Base-by-base conservation (phyloP, 2,113 vertebrate species). In the Vulpes vulpes region DNA sequence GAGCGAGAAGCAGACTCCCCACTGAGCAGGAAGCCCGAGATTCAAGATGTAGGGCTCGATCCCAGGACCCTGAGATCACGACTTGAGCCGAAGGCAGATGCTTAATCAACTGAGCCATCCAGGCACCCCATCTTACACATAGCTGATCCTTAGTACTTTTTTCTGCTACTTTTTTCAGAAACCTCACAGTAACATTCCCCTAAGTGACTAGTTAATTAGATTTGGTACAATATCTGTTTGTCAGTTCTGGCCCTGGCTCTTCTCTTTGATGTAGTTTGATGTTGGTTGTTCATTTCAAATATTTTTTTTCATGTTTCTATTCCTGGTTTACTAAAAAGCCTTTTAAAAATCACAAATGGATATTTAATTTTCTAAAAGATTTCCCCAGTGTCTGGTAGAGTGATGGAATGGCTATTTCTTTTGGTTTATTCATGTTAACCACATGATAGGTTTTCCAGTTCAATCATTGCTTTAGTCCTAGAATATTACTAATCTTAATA, bases 161-260 rank as follows among this genome's bases (percentile, higher is more conserved):
- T 74, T 30, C 27, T 90, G 67, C 55, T 64, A 38, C 65, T 4
- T n/a, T 89, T 74, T 90, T 82, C 59, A 76, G 93, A 95, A 89
- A 64, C 49, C 67, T 38, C 83, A 71, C 86, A 95, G 57, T 83
- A 64, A 82, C 43, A 64, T 32, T 64, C 57, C 43, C 32, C 30
- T 74, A 49, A 43, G 43, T 90, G n/a, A 90, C 43, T 65, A 43
- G 16, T 83, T 38, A 2, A 74, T 25, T 90, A 59, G 79, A 57
- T 83, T 90, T 83, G 25, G 43, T 65, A 65, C 27, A 65, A 12
- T 30, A 43, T 80, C 62, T 81, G 35, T 83, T 89, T 95, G 60
- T 22, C 30, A 69, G 1, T 79, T 22, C 30, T 94, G 57, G 79
- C n/a, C 64, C 22, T 90, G 15, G 11, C 71, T 27, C 76, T 84